Percentiles rank a stretch among this genome's conserved stretches.
Conservation (phyloP, 2,113 vertebrate species). For the Emydocephalus ijimae region DNA sequence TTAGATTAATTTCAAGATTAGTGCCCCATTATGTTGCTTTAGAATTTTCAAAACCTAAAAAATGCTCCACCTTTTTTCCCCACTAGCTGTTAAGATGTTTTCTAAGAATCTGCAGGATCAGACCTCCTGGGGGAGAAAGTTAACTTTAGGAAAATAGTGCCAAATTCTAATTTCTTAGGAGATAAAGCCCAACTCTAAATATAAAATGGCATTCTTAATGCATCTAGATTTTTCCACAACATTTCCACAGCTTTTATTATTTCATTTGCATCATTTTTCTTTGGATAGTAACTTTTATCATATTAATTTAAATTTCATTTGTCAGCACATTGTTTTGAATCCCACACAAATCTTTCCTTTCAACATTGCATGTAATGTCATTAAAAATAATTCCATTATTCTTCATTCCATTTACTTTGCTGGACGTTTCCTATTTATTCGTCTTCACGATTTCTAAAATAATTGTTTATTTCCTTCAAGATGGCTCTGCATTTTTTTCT, state of each 20-base stretch:
- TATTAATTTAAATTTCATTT: not conserved
- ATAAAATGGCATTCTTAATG: not conserved
- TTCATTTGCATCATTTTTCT: not conserved
- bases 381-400: not conserved
- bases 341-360: not conserved
- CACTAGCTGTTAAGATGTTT: not conserved
- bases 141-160: not conserved
- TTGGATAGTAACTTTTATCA: not conserved
- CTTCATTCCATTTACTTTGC: not conserved
- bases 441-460: not conserved
- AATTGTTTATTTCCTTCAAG: not conserved
- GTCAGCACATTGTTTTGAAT: not conserved
- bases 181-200: not conserved
- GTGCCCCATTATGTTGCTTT: not conserved
- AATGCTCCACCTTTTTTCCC: not conserved
- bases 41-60: not conserved
- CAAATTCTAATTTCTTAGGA: not conserved
- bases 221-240: not conserved
- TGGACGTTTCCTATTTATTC: not conserved
- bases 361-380: not conserved
- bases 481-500: not conserved
- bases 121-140: not conserved
- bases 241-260: not conserved
- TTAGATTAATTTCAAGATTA: not conserved
- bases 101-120: not conserved